A percentile compares a stretch with the other conserved stretches of the same genome.
phyloP scores from a whole-genome alignment of 2,113 vertebrate species.

The Amphiprion ocellaris region DNA sequence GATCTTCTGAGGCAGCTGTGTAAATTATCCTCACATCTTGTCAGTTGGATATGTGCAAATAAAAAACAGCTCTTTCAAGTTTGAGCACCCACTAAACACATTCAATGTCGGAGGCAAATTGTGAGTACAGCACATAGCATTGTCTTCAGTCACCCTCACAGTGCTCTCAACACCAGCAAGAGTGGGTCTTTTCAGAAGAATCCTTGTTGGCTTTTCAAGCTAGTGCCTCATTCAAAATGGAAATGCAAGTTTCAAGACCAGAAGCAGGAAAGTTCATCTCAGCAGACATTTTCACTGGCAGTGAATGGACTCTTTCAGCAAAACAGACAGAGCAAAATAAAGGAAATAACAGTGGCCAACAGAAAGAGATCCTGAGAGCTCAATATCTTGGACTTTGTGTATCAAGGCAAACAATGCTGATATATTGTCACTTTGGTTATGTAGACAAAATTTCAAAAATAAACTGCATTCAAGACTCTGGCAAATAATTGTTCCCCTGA shows the following conservation, averaged over 20 bases:
- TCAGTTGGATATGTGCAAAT: constrained; percentile 1
- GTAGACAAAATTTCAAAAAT: constrained; percentile 22
- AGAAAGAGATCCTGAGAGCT: constrained; percentile 10
- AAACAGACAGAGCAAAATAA: constrained; percentile 54
- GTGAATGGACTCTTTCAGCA: constrained; percentile 59
- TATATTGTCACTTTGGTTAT: not conserved
- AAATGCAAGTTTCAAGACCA: constrained; percentile 37
- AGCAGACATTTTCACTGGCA: not conserved
- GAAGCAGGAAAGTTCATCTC: constrained; percentile 11
- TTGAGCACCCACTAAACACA: constrained; percentile 1
- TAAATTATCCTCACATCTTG: constrained; percentile 28
- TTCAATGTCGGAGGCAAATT: constrained; percentile 17
- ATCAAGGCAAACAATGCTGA: not conserved
- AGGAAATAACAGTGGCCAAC: not conserved
- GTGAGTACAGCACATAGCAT: constrained; percentile 12
- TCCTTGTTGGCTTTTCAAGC: constrained; percentile 5
- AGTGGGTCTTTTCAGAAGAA: constrained; percentile 18
- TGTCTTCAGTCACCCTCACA: constrained; percentile 11
- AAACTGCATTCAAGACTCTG: not conserved
- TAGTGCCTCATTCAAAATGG: constrained; percentile 8
- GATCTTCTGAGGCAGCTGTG: constrained; percentile 3
- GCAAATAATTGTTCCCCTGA: not conserved
- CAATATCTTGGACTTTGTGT: not conserved
- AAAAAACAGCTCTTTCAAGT: constrained; percentile 5
- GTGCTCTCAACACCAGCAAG: not conserved